Evolutionary conservation across 2,113 vertebrate species (phyloP).

Genomic region (Takifugu flavidus): DNA sequence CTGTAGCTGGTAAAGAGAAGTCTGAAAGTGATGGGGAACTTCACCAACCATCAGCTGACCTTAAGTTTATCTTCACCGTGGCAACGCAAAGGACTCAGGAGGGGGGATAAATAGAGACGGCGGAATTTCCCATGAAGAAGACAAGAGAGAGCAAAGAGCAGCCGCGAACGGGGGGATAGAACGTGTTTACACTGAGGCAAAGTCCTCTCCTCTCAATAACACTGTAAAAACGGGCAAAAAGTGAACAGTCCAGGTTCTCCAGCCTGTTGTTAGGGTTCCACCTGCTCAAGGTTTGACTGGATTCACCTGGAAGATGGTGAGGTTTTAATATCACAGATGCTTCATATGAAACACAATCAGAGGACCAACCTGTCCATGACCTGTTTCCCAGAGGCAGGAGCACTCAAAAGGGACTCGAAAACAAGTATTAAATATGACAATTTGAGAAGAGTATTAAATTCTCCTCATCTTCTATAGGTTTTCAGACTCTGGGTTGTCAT

Average conservation of each 20-base stretch:
- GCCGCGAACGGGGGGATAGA: not conserved
- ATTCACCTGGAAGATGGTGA: too few relatives aligned
- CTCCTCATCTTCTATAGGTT: constrained; percentile 1
- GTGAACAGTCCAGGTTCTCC: too few relatives aligned
- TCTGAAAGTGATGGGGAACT: not conserved
- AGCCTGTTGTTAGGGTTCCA: too few relatives aligned
- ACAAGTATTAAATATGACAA: too few relatives aligned
- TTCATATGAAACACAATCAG: too few relatives aligned
- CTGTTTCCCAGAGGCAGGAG: too few relatives aligned
- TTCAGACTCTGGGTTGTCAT: constrained; percentile 40
- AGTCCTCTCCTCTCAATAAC: not conserved
- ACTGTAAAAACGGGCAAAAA: too few relatives aligned
- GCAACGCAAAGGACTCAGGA: constrained; percentile 7
- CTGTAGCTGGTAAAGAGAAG: not conserved
- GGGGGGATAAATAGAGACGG: not conserved
- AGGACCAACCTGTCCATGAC: too few relatives aligned
- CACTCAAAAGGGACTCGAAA: too few relatives aligned
- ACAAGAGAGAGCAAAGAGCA: not conserved
- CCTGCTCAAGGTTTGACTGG: too few relatives aligned
- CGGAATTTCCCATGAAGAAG: constrained; percentile 23
- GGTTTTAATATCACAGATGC: too few relatives aligned
- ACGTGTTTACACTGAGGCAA: not conserved
- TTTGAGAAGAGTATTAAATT: too few relatives aligned
- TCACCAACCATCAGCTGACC: not conserved
- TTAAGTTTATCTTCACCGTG: not conserved